phyloP scores from a whole-genome alignment of 2,797 vertebrate species.

The Muscicapa comitata region DNA sequence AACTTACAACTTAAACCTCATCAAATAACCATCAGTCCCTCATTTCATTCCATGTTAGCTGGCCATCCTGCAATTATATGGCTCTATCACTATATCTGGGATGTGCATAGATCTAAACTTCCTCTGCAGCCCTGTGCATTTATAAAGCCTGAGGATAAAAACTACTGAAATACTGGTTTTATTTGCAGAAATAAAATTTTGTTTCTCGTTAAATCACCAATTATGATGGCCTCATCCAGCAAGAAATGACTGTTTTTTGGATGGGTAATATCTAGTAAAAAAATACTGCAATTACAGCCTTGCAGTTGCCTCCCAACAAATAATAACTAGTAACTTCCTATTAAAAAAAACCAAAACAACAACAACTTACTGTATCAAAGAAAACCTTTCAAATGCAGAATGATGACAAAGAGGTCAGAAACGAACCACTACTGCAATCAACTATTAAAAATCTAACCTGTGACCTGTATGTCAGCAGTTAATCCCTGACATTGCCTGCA shows the following conservation, averaged over 20 bases:
- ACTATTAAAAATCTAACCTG: not conserved
- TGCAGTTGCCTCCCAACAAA: not conserved
- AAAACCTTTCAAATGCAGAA: not conserved
- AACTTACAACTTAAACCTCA: not conserved
- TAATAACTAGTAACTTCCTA: not conserved
- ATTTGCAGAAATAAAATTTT: not conserved
- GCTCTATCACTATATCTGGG: not conserved
- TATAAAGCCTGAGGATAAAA: not conserved
- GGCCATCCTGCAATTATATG: not conserved
- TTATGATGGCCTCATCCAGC: not conserved
- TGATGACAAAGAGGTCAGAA: not conserved
- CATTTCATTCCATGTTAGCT: not conserved
- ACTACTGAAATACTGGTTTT: not conserved
- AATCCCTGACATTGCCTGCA: not conserved
- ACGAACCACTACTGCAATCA: not conserved
- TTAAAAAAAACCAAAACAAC: not conserved
- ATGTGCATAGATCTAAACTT: accelerated
- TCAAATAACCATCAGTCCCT: not conserved
- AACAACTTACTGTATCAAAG: not conserved
- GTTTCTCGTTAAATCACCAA: not conserved
- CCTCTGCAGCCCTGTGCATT: not conserved
- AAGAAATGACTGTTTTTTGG: not conserved
- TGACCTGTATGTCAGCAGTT: not conserved
- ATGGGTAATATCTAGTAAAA: not conserved
- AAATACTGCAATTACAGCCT: not conserved